Percentiles rank a stretch among this genome's conserved stretches.
Evolutionary conservation across 2,888 invertebrate species (phyloP).

Genomic region (Eilema caniola): DNA sequence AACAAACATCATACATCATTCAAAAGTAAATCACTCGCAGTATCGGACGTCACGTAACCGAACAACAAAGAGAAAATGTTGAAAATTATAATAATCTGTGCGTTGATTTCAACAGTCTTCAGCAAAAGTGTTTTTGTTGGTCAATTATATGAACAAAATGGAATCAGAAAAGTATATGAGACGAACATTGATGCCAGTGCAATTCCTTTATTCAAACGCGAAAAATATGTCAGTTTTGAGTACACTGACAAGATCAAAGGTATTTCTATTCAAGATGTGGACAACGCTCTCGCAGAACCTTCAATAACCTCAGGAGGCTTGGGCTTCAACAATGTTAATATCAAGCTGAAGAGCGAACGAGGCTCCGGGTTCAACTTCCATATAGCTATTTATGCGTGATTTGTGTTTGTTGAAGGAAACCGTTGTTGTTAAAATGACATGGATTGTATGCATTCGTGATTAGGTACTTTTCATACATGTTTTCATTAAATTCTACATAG

Average conservation of each 20-base stretch:
- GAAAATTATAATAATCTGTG: slow-evolving; percentile 47
- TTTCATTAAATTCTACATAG: background rate
- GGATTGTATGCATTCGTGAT: no score
- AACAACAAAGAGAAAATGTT: slow-evolving; percentile 23
- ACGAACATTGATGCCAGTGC: slow-evolving; percentile 54
- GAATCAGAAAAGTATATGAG: slow-evolving; percentile 68
- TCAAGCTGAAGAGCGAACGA: slow-evolving; percentile 79
- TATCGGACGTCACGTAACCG: slow-evolving; percentile 15
- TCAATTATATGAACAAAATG: slow-evolving; percentile 65
- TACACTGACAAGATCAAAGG: slow-evolving; percentile 76
- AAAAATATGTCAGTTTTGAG: slow-evolving; percentile 67
- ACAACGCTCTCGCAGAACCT: slow-evolving; percentile 73
- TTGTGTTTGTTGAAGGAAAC: background rate
- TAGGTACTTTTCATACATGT: background rate
- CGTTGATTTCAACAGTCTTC: slow-evolving; percentile 52
- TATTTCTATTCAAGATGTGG: slow-evolving; percentile 76
- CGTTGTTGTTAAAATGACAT: background rate
- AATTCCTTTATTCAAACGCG: slow-evolving; percentile 69
- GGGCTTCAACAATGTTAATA: slow-evolving; percentile 72
- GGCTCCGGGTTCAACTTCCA: slow-evolving; percentile 73
- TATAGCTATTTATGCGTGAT: slow-evolving; percentile 78
- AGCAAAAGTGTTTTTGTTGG: slow-evolving; percentile 71
- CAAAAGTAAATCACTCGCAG: slow-evolving; percentile 10
- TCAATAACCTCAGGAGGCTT: slow-evolving; percentile 77
- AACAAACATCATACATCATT: slow-evolving; percentile 17